phyloP scores from a whole-genome alignment of 1,140 invertebrate species.

The Chrysomallon squamiferum region DNA sequence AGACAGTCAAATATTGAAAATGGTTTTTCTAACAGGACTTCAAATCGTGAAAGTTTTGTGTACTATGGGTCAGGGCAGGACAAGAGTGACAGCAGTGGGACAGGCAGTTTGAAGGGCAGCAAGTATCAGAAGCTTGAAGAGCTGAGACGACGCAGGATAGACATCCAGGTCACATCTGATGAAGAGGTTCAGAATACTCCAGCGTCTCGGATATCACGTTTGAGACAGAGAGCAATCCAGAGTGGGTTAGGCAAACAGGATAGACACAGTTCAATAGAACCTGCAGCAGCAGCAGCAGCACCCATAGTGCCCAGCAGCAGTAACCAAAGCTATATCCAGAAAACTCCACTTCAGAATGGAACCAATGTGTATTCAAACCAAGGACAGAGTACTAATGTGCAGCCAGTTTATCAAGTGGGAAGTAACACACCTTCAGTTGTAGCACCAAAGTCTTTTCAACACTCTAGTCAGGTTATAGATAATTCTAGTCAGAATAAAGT shows the following conservation, averaged over 20 bases:
- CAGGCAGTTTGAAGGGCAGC: constrained; percentile 18
- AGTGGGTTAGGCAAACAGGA: constrained; percentile 25
- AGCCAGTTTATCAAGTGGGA: too few relatives aligned
- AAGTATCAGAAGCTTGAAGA: constrained; percentile 57
- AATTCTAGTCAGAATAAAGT: too few relatives aligned
- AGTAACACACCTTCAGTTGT: background rate
- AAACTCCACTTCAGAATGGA: too few relatives aligned
- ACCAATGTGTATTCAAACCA: too few relatives aligned
- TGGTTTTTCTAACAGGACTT: background rate
- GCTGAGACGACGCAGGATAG: constrained; percentile 47
- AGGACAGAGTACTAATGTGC: too few relatives aligned
- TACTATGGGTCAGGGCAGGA: constrained; percentile 13
- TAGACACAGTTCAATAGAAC: constrained; percentile 1
- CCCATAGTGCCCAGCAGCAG: too few relatives aligned
- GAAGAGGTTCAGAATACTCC: constrained; percentile 46
- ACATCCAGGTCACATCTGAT: constrained; percentile 52
- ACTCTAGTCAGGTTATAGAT: background rate
- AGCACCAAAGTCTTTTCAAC: background rate
- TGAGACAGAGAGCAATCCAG: constrained; percentile 48
- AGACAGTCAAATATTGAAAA: constrained; percentile 13
- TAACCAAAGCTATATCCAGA: too few relatives aligned
- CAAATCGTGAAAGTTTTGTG: constrained; percentile 22
- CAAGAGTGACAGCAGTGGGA: background rate
- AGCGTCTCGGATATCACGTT: constrained; percentile 45
- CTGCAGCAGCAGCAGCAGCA: too few relatives aligned